Evolutionary conservation across 2,797 vertebrate genomes (phyloP).

Genomic region (Epinephelus awoara): DNA sequence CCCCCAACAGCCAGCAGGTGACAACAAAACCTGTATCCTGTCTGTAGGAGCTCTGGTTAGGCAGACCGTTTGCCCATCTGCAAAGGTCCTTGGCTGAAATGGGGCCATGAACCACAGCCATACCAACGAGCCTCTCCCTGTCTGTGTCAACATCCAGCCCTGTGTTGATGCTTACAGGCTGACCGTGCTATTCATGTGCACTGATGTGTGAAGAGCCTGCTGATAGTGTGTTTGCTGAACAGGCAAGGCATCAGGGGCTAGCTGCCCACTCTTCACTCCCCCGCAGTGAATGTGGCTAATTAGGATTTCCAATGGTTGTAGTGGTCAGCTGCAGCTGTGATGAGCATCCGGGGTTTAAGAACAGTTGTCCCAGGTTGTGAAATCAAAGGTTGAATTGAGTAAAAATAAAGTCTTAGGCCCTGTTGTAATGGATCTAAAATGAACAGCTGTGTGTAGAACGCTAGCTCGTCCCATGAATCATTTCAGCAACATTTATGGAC

Average conservation of each 20-base stretch:
- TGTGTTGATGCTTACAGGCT: conserved; percentile 82
- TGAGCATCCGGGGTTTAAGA: conserved; percentile 44
- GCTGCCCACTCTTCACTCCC: conserved; percentile 79
- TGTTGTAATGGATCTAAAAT: conserved; percentile 21
- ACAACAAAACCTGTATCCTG: conserved; percentile 40
- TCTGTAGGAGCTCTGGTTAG: neutral
- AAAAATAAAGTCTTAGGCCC: conserved; percentile 9
- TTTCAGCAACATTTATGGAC: conserved; percentile 8
- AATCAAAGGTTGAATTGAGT: conserved; percentile 17
- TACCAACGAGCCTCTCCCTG: conserved; percentile 72
- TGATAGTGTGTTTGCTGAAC: conserved; percentile 87
- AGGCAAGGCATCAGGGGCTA: conserved; percentile 80
- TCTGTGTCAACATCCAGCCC: conserved; percentile 83
- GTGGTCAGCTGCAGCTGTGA: conserved; percentile 75
- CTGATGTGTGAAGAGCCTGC: conserved; percentile 85
- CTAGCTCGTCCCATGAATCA: neutral
- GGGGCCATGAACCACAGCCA: conserved; percentile 69
- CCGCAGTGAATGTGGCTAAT: conserved; percentile 79
- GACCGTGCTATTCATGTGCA: conserved; percentile 86
- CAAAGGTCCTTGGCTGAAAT: conserved; percentile 81
- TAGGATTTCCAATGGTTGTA: conserved; percentile 76
- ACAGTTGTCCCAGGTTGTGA: conserved; percentile 36
- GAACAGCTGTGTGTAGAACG: conserved; percentile 13
- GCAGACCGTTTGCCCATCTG: conserved; percentile 68
- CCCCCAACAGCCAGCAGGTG: conserved; percentile 39